Base-by-base conservation (phyloP, 2,797 vertebrate species). In the Melanotaenia boesemani region DNA sequence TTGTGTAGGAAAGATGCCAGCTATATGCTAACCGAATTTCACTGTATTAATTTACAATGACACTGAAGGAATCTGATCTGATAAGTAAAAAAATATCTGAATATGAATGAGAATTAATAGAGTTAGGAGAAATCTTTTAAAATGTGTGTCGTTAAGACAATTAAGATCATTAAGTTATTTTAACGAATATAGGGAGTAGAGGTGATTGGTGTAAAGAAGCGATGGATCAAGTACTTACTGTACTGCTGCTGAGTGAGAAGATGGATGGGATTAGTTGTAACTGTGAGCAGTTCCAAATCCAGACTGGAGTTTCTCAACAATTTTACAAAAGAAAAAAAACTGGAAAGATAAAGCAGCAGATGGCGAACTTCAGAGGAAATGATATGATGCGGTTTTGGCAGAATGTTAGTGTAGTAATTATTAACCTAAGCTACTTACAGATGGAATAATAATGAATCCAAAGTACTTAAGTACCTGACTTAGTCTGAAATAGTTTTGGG, bases 301-400 rank as follows among this genome's bases (percentile, higher is more conserved):
- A 50, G 46, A 50, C 9, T 22, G 48, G 20, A 50, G 22, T 50
- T 22, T 22, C n/a, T 50, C 7, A 50, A 44, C 41, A 18, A 44
- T 18, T 13, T 41, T 13, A 18, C 16, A 18, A 18, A 44, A 44
- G 16, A 44, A 55, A 26, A 26, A 26, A 41, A 59, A 44, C 57
- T 76, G 63, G 46, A 59, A 61, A 11, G 10, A n/a, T 60, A 34
- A 37, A 39, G 39, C 39, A 65, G 16, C 64, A 68, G 48, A 32
- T 60, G 28, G 41, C 52, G 13, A 28, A 72, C 46, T 39, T 61
- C 46, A 56, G 50, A 66, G 3, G 15, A 64, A 55, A 58, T 48
- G 56, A n/a, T 54, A 2, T 46, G 37, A 55, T 63, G 11, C 54
- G 10, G 11, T n/a, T 64, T 34, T 34, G 64, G 39, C 44, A 69